phyloP scores from a whole-genome alignment of 2,888 invertebrate genomes.

The Agonopterix arenella region DNA sequence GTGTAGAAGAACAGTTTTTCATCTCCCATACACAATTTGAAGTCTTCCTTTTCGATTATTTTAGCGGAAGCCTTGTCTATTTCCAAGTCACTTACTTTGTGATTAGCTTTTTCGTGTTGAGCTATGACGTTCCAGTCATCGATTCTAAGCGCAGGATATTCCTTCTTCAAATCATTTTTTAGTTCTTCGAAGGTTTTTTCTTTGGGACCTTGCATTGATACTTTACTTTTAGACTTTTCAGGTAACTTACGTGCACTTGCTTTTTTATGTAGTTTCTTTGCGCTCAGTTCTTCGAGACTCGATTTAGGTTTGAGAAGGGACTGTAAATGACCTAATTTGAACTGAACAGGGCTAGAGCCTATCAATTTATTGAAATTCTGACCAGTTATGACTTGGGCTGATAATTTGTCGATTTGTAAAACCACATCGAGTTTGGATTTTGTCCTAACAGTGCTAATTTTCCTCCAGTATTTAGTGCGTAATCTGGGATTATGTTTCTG shows the following conservation, averaged over 20 bases:
- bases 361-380: slow-evolving; percentile 43
- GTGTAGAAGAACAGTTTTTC: slow-evolving; percentile 11
- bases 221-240: slow-evolving; percentile 6
- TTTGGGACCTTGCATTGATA: slow-evolving; percentile 8
- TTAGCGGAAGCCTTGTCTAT: slow-evolving; percentile 8
- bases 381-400: slow-evolving; percentile 54
- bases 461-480: slow-evolving; percentile 61
- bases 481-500: slow-evolving; percentile 55
- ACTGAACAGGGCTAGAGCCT: slow-evolving; percentile 34
- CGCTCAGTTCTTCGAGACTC: slow-evolving; percentile 33
- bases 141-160: slow-evolving; percentile 11
- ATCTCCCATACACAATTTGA: slow-evolving; percentile 7
- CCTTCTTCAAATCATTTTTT: slow-evolving; percentile 8
- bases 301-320: slow-evolving; percentile 46
- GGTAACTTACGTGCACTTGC: slow-evolving; percentile 2
- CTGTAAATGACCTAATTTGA: slow-evolving; percentile 55
- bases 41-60: slow-evolving; percentile 9
- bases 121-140: slow-evolving; percentile 10
- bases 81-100: slow-evolving; percentile 10
- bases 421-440: slow-evolving; percentile 47
- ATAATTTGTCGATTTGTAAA: slow-evolving; percentile 60
- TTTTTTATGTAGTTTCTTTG: slow-evolving; percentile 13
- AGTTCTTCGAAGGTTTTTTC: slow-evolving; percentile 11
- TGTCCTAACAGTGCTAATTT: slow-evolving; percentile 44
- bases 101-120: slow-evolving; percentile 4